Evolutionary conservation across 2,797 vertebrate genomes (phyloP).

Genomic region (Molossus molossus): DNA sequence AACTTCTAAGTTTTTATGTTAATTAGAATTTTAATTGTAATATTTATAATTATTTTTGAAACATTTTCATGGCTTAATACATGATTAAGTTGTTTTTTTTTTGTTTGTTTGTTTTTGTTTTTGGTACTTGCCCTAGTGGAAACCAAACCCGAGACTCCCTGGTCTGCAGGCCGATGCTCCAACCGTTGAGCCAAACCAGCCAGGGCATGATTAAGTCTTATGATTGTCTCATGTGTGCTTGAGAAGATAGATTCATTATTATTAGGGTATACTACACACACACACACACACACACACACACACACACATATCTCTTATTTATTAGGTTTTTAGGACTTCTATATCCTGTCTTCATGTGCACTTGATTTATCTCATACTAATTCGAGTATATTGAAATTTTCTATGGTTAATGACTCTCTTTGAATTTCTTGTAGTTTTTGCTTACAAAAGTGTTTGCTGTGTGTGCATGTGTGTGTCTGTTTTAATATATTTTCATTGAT

Average conservation of each 20-base stretch:
- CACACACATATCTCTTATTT: not conserved
- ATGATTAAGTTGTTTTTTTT: not conserved
- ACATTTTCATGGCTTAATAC: not conserved
- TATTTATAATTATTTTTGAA: constrained; percentile 22
- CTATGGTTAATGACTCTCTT: not conserved
- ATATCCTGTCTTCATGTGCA: not conserved
- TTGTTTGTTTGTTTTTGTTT: too few species aligned
- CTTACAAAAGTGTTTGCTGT: not conserved
- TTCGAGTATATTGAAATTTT: not conserved
- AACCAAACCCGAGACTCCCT: too few species aligned
- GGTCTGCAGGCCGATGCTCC: too few species aligned
- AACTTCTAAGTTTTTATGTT: not conserved
- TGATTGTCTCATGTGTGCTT: not conserved
- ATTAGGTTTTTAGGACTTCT: not conserved
- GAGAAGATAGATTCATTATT: not conserved
- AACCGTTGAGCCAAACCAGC: too few species aligned
- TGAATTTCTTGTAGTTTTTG: not conserved
- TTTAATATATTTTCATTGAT: too few species aligned
- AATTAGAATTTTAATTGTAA: not conserved
- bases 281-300: too few species aligned
- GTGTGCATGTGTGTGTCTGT: not conserved
- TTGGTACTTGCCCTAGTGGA: too few species aligned
- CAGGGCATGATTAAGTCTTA: not conserved
- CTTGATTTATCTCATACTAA: not conserved
- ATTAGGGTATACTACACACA: not conserved